Percentiles rank a stretch among this genome's conserved stretches.
Evolutionary conservation across 2,797 vertebrate species (phyloP).

Genomic region (Enteromius radiatus): DNA sequence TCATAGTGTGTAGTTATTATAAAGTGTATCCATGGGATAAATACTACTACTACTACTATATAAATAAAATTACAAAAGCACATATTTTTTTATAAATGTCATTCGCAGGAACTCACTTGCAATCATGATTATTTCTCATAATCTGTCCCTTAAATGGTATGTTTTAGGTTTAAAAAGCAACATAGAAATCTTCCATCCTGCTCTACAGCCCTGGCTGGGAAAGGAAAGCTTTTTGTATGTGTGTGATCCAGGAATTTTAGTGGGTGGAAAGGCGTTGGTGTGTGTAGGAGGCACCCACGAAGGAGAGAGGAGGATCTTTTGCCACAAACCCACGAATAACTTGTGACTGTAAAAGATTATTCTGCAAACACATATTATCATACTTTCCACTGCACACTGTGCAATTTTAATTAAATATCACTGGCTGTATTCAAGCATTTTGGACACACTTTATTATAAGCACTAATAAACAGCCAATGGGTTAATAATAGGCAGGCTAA

Average conservation of each 20-base stretch:
- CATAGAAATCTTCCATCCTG: background rate
- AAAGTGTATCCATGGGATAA: background rate
- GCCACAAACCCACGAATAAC: constrained; percentile 16
- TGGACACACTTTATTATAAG: background rate
- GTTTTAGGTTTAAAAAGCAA: background rate
- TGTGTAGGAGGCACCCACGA: constrained; percentile 69
- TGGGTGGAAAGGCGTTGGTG: constrained; percentile 69
- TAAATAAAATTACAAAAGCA: background rate
- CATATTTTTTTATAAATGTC: background rate
- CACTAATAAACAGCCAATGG: background rate
- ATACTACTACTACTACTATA: background rate
- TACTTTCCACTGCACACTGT: constrained; percentile 8
- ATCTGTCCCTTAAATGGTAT: background rate
- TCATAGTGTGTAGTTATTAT: too few relatives aligned
- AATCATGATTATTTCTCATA: background rate
- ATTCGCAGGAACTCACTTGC: background rate
- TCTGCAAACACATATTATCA: background rate
- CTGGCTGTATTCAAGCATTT: background rate
- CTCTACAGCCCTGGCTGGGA: background rate
- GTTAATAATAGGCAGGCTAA: background rate
- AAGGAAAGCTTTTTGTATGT: constrained; percentile 47
- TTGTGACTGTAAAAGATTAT: background rate
- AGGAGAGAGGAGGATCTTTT: constrained; percentile 57
- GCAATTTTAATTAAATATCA: constrained; percentile 2
- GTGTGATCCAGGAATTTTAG: constrained; percentile 66